Base-by-base conservation (phyloP, 2,113 vertebrate species). In the Oncorhynchus masou region DNA sequence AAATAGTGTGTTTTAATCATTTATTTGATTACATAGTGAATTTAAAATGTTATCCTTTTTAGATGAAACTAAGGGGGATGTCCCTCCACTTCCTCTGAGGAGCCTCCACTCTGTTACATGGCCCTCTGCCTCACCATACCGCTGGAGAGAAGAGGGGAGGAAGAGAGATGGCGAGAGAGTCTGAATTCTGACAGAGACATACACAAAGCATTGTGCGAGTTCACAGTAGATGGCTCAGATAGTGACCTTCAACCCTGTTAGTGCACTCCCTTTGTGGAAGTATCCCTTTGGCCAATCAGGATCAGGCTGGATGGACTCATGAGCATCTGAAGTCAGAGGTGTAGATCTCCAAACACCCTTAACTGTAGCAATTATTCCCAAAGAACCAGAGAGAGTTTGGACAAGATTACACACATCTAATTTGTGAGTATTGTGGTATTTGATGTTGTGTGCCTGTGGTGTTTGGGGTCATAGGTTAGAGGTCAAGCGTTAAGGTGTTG, bases 221-320 rank as follows among this genome's bases (percentile, higher is more conserved):
- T 66, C 9, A 66, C 11, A 66, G 27, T 2, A 65, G n/a, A 5
- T 1, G 29, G 5, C 22, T 3, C 22, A 20, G 15, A 19, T 19
- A 24, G 74, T 81, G 69, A 92, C 90, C 90, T 89, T 88, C 83
- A 90, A 85, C 45, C 87, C 90, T 81, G 88, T 84, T 69, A 92
- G 79, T 8, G 91, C 90, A 29, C 89, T 85, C 1, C 90, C 91
- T 59, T 89, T 91, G 31, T 90, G 82, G 80, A 91, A 92, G 74
- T 87, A 84, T 45, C 90, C 89, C 71, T 85, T 92, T 0, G 90
- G 88, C 85, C 89, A 92, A 65, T 83, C 79, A 20, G 90, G 80
- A 54, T 85, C 81, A 0, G 91, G 84, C 49, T 85, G 70, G 29
- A 92, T 90, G 81, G 90, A 85, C 64, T 34, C 83, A 70, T 83